These are phyloP conservation scores for Lumbricus terrestris DNA, from an alignment of 2,888 invertebrate genomes.

Conservation along the genomic window DNA sequence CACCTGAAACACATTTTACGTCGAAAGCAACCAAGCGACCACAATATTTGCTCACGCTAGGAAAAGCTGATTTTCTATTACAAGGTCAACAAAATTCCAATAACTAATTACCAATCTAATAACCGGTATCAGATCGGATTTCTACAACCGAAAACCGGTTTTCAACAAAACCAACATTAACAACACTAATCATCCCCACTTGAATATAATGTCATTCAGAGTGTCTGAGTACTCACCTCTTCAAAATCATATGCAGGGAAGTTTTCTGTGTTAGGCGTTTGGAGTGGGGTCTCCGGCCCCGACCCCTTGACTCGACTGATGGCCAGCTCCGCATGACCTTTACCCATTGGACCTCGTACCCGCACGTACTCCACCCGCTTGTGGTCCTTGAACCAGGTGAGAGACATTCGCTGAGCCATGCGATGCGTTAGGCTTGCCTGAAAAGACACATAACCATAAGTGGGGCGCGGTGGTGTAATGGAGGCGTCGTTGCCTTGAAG, in stretches of 20 bases:
- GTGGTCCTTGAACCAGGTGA: conserved; percentile 68
- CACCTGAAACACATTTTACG: too few species aligned
- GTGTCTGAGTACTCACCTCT: conserved; percentile 51
- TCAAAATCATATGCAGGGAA: conserved; percentile 35
- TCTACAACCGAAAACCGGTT: too few species aligned
- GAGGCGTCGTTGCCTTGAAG: too few species aligned
- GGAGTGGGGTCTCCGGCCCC: conserved; percentile 88
- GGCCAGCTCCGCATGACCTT: conserved; percentile 93
- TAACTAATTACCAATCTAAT: too few species aligned
- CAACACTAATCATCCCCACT: neutral
- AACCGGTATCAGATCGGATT: too few species aligned
- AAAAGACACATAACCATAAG: conserved; percentile 23
- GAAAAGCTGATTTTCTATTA: too few species aligned
- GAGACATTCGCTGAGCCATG: conserved; percentile 92
- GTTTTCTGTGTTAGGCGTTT: conserved; percentile 63
- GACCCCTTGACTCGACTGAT: conserved; percentile 66
- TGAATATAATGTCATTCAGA: neutral
- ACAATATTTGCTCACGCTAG: too few species aligned
- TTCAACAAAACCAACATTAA: too few species aligned
- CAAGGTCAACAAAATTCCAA: too few species aligned
- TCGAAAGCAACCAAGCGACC: too few species aligned
- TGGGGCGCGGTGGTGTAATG: too few species aligned
- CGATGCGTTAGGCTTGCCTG: conserved; percentile 89
- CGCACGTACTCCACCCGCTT: conserved; percentile 90
- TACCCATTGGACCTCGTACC: conserved; percentile 95